A percentile compares a stretch with the other conserved stretches of the same genome.
Conservation (phyloP, 2,113 vertebrate species). For the Epinephelus moara region DNA sequence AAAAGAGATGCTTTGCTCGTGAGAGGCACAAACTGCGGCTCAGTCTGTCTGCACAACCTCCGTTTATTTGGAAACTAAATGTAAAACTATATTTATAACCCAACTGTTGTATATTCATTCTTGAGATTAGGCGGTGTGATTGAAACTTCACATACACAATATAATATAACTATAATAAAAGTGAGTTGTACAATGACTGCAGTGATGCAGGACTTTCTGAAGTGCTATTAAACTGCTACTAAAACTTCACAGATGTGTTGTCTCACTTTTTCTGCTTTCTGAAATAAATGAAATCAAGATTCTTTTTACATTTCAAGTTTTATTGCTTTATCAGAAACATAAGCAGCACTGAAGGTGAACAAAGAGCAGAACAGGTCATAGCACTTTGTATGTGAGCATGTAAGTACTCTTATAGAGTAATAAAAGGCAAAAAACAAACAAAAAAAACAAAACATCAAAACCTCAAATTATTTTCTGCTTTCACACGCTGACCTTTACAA, state of each 20-base stretch:
- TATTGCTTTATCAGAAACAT: constrained; percentile 46
- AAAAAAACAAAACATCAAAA: neutral
- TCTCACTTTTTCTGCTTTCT: neutral
- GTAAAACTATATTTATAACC: constrained; percentile 18
- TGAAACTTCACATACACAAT: constrained; percentile 30
- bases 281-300: neutral
- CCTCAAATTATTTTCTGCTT: neutral
- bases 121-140: constrained; percentile 22
- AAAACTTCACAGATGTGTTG: neutral
- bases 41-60: neutral
- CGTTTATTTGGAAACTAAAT: constrained; percentile 34
- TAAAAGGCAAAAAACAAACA: constrained; percentile 13
- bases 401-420: neutral
- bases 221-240: constrained; percentile 36
- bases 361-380: constrained; percentile 17
- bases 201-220: constrained; percentile 10
- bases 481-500: neutral
- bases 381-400: constrained; percentile 19
- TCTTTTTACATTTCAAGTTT: constrained; percentile 39
- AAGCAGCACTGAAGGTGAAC: constrained; percentile 45
- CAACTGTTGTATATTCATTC: neutral
- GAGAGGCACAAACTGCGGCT: neutral
- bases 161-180: neutral
- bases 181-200: constrained; percentile 1
- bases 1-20: neutral